Evolutionary conservation across 2,113 vertebrate genomes (phyloP).

Genomic region (Phylloscopus whistleri): DNA sequence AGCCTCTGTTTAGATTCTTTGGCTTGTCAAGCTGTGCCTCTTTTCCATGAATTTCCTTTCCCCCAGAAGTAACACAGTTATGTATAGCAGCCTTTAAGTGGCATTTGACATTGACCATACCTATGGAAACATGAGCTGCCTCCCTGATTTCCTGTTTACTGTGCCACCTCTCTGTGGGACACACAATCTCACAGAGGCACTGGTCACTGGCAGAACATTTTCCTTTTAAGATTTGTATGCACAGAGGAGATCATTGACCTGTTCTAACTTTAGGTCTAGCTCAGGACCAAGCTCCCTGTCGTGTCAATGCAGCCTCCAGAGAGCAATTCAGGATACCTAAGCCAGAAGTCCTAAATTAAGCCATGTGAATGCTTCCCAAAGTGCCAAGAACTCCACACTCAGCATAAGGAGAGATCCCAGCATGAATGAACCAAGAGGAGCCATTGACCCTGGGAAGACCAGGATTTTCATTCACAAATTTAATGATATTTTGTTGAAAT

Average conservation of each 20-base stretch:
- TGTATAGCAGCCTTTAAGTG: neutral
- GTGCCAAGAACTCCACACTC: neutral
- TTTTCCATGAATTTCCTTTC: neutral
- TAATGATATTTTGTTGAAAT: conserved; percentile 24
- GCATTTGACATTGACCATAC: neutral
- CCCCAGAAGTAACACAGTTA: neutral
- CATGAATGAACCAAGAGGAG: conserved; percentile 30
- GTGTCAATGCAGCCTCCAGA: neutral
- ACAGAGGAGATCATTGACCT: conserved; percentile 34
- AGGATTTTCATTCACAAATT: conserved; percentile 40
- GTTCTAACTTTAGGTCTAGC: conserved; percentile 18
- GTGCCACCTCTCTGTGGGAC: conserved; percentile 7
- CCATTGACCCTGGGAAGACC: conserved; percentile 5
- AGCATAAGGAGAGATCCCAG: neutral
- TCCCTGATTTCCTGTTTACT: conserved; percentile 31
- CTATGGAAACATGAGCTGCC: neutral
- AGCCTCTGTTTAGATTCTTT: neutral
- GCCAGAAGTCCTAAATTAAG: conserved; percentile 18
- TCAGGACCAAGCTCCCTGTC: neutral
- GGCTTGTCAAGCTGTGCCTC: neutral
- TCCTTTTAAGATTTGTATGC: neutral
- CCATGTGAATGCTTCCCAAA: neutral
- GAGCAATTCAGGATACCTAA: conserved; percentile 15
- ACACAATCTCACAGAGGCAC: neutral
- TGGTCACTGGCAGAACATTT: neutral